These are phyloP conservation scores for Drosophila ezoana DNA, from an alignment of 2,888 invertebrate species.

Conservation along the genomic window DNA sequence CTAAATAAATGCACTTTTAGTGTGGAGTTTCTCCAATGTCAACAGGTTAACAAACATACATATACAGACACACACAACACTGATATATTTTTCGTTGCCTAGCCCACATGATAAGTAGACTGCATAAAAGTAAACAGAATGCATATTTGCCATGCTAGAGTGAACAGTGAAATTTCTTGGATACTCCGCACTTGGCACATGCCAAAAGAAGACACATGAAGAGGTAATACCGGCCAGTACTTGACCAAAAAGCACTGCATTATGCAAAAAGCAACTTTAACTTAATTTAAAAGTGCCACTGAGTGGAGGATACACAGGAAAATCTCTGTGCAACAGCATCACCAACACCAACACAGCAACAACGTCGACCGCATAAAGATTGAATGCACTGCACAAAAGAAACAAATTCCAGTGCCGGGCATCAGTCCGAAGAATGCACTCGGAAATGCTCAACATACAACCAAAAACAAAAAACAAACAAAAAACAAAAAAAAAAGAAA, in stretches of 20 bases:
- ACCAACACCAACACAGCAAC: slow-evolving; percentile 14
- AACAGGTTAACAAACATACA: slow-evolving; percentile 47
- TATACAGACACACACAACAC: slow-evolving; percentile 6
- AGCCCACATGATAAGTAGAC: slow-evolving; percentile 51
- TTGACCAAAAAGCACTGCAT: slow-evolving; percentile 69
- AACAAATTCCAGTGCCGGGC: slow-evolving; percentile 57
- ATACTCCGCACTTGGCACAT: slow-evolving; percentile 52
- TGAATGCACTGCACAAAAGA: slow-evolving; percentile 63
- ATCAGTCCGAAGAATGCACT: slow-evolving; percentile 57
- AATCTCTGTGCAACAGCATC: slow-evolving; percentile 8
- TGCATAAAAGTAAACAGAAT: slow-evolving; percentile 42
- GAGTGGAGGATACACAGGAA: slow-evolving; percentile 28
- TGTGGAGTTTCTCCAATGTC: slow-evolving; percentile 28
- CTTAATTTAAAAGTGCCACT: slow-evolving; percentile 70
- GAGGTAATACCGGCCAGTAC: slow-evolving; percentile 36
- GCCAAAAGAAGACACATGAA: slow-evolving; percentile 36
- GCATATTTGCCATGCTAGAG: slow-evolving; percentile 49
- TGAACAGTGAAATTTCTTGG: slow-evolving; percentile 53
- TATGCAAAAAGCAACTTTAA: slow-evolving; percentile 60
- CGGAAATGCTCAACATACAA: slow-evolving; percentile 64
- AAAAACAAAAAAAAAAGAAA: slow-evolving; percentile 16
- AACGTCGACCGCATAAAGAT: slow-evolving; percentile 44
- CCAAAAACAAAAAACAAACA: slow-evolving; percentile 9
- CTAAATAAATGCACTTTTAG: slow-evolving; percentile 27
- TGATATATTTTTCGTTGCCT: slow-evolving; percentile 20